Conservation (phyloP, 2,888 invertebrate species). For the Elmis aenea region DNA sequence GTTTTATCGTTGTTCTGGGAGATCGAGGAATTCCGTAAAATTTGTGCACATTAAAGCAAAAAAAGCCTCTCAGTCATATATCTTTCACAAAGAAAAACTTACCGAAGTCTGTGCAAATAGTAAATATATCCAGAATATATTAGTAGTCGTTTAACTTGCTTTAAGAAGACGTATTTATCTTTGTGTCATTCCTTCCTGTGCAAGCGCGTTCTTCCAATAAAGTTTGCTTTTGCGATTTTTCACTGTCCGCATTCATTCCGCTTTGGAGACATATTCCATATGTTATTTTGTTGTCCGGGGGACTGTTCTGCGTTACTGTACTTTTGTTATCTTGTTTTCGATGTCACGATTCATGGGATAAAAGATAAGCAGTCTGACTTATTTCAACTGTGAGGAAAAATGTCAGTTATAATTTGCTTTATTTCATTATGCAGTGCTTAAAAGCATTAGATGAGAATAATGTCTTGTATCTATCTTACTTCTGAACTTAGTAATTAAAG, state of each 20-base stretch:
- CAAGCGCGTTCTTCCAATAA: constrained; percentile 37
- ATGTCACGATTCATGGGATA: too few relatives aligned
- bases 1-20: too few relatives aligned
- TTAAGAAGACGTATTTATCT: constrained; percentile 20
- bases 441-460: too few relatives aligned
- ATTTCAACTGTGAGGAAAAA: too few relatives aligned
- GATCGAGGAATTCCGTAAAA: too few relatives aligned
- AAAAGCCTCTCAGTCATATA: background rate
- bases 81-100: constrained; percentile 4
- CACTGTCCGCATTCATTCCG: constrained; percentile 36
- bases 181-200: constrained; percentile 29
- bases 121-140: constrained; percentile 12
- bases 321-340: constrained; percentile 14
- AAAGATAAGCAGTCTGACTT: too few relatives aligned
- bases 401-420: too few relatives aligned
- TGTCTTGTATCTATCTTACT: too few relatives aligned
- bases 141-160: constrained; percentile 5
- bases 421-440: too few relatives aligned
- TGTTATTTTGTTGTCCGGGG: constrained; percentile 28
- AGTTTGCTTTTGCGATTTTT: constrained; percentile 42
- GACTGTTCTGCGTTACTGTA: constrained; percentile 13
- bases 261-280: constrained; percentile 33
- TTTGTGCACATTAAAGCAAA: too few relatives aligned
- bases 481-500: too few relatives aligned
- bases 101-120: constrained; percentile 1